Conservation (phyloP, 2,797 vertebrate species). For the Xiphophorus birchmanni region DNA sequence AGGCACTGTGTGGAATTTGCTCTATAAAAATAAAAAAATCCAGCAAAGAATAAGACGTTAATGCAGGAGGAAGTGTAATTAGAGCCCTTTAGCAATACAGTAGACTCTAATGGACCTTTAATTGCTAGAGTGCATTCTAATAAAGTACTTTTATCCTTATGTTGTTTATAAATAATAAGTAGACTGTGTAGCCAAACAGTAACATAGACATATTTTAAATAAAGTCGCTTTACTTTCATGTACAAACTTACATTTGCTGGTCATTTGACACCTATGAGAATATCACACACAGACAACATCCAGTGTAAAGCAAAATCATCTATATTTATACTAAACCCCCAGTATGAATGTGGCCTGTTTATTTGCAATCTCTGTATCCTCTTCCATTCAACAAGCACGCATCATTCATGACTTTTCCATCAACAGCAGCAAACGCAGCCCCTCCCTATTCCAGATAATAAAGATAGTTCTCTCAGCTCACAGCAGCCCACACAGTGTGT, state of each 20-base stretch:
- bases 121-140: neutral
- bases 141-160: neutral
- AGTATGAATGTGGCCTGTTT: neutral
- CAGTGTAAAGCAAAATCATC: neutral
- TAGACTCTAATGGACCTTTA: neutral
- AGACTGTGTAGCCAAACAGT: neutral
- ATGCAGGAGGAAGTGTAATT: too few relatives aligned
- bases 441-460: neutral
- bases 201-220: neutral
- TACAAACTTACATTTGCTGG: neutral
- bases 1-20: neutral
- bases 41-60: neutral
- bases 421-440: neutral
- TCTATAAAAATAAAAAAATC: neutral
- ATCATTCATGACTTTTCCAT: slow-evolving; percentile 5
- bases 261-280: neutral
- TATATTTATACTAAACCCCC: neutral
- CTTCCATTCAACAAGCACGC: neutral
- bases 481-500: slow-evolving; percentile 7
- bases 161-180: neutral
- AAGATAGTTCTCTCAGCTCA: slow-evolving; percentile 13
- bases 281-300: neutral
- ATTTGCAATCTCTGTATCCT: neutral
- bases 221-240: neutral
- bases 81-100: neutral